Evolutionary conservation across 2,888 invertebrate genomes (phyloP).

Genomic region (Trichacis sp.): DNA sequence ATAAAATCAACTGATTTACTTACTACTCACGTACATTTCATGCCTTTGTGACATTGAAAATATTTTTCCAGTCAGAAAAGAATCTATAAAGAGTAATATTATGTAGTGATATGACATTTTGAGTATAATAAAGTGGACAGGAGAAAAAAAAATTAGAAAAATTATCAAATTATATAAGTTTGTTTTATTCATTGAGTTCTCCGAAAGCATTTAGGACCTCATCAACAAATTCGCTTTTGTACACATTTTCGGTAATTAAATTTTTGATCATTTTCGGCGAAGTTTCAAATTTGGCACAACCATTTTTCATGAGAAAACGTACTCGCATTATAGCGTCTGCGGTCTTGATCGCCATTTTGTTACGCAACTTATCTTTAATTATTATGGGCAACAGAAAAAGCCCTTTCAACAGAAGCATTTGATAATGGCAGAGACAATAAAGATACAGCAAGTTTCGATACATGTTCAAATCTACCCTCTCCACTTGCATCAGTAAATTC

Average conservation of each 20-base stretch:
- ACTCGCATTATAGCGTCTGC: slow-evolving; percentile 31
- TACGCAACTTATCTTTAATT: slow-evolving; percentile 35
- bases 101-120: too few species aligned
- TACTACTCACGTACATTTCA: too few species aligned
- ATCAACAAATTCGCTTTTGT: slow-evolving; percentile 9
- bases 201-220: background rate
- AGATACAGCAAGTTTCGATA: slow-evolving; percentile 30
- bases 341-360: slow-evolving; percentile 28
- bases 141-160: too few species aligned
- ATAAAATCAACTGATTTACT: too few species aligned
- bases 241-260: slow-evolving; percentile 21
- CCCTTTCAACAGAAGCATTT: slow-evolving; percentile 43
- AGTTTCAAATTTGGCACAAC: slow-evolving; percentile 20
- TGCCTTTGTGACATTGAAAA: too few species aligned
- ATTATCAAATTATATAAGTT: too few species aligned
- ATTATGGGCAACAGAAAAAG: slow-evolving; percentile 30
- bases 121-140: too few species aligned
- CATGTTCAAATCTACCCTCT: slow-evolving; percentile 33
- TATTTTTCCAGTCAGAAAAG: too few species aligned
- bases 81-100: too few species aligned
- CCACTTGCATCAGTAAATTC: slow-evolving; percentile 23
- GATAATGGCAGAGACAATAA: slow-evolving; percentile 32
- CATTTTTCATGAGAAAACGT: slow-evolving; percentile 5
- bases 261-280: slow-evolving; percentile 10
- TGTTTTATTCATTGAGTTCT: too few species aligned